These are phyloP conservation scores for Myrmecobius fasciatus DNA, from an alignment of 2,113 vertebrate genomes.

Conservation along the genomic window DNA sequence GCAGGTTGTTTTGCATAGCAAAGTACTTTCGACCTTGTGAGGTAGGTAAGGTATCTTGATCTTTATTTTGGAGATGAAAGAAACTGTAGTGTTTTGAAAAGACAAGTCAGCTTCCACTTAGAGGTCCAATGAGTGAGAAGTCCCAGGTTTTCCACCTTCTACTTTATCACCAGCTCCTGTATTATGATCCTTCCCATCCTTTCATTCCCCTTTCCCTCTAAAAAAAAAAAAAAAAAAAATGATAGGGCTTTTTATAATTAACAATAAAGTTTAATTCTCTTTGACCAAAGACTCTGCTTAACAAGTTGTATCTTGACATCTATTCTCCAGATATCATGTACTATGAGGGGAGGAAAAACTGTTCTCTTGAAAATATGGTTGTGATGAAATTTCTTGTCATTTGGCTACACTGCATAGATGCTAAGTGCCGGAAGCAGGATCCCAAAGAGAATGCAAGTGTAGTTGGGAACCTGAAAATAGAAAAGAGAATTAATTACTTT, in stretches of 20 bases:
- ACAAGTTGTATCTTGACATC: neutral
- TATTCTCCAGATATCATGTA: neutral
- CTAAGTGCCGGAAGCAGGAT: neutral
- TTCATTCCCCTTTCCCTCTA: neutral
- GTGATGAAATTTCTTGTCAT: neutral
- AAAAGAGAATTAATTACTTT: neutral
- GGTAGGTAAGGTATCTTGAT: neutral
- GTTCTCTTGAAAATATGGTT: neutral
- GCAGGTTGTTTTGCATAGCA: neutral
- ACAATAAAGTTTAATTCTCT: neutral
- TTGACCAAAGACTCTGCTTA: neutral
- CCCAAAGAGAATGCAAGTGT: neutral
- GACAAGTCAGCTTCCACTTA: neutral
- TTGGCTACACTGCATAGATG: neutral
- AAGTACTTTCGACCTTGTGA: neutral
- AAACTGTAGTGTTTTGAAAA: neutral
- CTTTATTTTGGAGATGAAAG: neutral
- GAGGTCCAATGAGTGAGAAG: neutral
- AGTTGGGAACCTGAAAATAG: neutral
- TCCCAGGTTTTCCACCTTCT: neutral
- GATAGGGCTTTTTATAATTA: neutral
- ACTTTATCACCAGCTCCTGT: neutral
- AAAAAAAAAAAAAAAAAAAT: no score
- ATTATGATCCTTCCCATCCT: neutral
- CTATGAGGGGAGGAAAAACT: neutral